Base-by-base conservation (phyloP, 64 coral and sea anemone genomes). In the Pocillopora damicornis region DNA sequence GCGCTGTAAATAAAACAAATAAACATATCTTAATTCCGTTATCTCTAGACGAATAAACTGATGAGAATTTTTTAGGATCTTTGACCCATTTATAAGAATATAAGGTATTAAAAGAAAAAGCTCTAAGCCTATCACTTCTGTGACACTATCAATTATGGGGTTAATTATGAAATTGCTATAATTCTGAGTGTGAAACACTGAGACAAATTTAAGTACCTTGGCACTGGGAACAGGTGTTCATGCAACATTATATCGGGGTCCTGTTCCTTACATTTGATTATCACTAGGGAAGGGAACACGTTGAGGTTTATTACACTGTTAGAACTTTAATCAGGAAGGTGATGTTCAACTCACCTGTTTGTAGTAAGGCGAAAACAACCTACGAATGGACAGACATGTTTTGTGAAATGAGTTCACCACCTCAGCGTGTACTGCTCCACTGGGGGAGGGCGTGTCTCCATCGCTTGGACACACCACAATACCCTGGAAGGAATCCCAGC, bases 341-440 rank as follows among this genome's bases (percentile, higher is more conserved):
- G 42, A 13, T 51, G 18, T 58, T 42, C 42, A 76, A 77, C 75
- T 36, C 58, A 92, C 90, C 65, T 92, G 90, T 71, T 92, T 92
- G 67, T 92, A 92, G 74, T 79, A 92, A 11, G 90, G 83, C 26
- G 85, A 89, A 71, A 94, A 94, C 61, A 87, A 36, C 72, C 84
- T 90, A 87, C 83, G 88, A 61, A 94, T 94, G 15, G 75, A 87
- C 10, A 94, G 83, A 81, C 93, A 94, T 14, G 93, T 80, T 63
- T 82, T 83, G 88, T 94, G 76, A 81, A 94, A 94, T 10, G 88
- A 90, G 64, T 87, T 63, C 14, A 94, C 57, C 4, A 94, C 88
- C 14, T 89, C 93, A 58, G 88, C 81, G 62, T 94, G 93, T 1
- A 90, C 76, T 11, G 14, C 35, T 35, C 88, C 93, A 61, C 37